These are phyloP conservation scores for Rhabditophanes sp. DNA, from an alignment of 2,888 invertebrate genomes.

Conservation along the genomic window DNA sequence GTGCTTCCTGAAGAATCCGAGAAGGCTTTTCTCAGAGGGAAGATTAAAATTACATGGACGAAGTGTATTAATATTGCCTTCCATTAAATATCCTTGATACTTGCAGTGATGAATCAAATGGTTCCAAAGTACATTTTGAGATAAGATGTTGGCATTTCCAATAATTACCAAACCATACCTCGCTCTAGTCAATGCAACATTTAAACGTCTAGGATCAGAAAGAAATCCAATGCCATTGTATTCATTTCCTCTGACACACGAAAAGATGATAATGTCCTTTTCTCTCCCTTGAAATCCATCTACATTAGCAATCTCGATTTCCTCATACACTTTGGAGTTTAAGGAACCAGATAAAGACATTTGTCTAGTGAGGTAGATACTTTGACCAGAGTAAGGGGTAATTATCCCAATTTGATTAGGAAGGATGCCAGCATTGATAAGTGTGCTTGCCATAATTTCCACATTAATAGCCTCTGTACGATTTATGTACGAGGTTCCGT, in stretches of 20 bases:
- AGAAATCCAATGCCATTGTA: conserved; percentile 96
- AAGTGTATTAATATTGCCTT: too few species aligned
- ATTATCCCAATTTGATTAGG: conserved; percentile 92
- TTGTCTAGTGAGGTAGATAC: too few species aligned
- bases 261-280: conserved; percentile 97
- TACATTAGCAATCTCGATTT: conserved; percentile 96
- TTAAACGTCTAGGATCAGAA: conserved; percentile 86
- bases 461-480: conserved; percentile 94
- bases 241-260: conserved; percentile 93
- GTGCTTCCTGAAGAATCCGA: too few species aligned
- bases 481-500: conserved; percentile 93
- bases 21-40: too few species aligned
- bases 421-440: conserved; percentile 72
- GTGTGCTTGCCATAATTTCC: conserved; percentile 86
- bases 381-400: conserved; percentile 94
- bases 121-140: conserved; percentile 93
- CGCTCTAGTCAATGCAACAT: conserved; percentile 90
- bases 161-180: conserved; percentile 68
- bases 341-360: conserved; percentile 77
- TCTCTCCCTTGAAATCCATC: conserved; percentile 92
- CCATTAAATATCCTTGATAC: too few species aligned
- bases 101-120: too few species aligned
- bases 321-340: conserved; percentile 79
- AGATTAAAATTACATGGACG: too few species aligned
- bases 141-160: conserved; percentile 93